Evolutionary conservation across 2,888 invertebrate species (phyloP), one percentile per base, ranked within the genome.

Genomic region (Drosophila buzzatii): DNA sequence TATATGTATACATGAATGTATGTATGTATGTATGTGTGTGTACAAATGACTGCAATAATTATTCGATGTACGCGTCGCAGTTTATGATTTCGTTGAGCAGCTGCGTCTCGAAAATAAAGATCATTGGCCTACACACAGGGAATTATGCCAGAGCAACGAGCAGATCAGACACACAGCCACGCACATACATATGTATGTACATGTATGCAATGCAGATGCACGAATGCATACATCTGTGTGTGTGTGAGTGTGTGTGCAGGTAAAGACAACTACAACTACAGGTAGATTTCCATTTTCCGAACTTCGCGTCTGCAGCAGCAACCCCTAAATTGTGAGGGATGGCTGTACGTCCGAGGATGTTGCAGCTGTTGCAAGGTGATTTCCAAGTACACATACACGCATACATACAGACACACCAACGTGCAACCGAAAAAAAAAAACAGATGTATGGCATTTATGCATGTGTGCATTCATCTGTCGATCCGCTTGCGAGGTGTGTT

Each of bases 301-400:
- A 58, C 65, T 65, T 57, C 58, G 59, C 72, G 60, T 76, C 68
- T 76, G 60, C 79, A 79, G 58, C 77, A 77, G 74, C 77, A 77
- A 74, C 77, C 77, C 79, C 60, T 75, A 78, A 79, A 62, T 67
- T 64, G 77, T 79, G 71, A 78, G 79, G 77, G 79, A 71, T 79
- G 79, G 71, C 79, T 79, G 77, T 79, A 78, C 79, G 47, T 68
- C 63, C 67, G 62, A 64, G 71, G 77, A 67, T 74, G 73, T 83
- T 79, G 85, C 87, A 90, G 90, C 91, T 90, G 90, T 81, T 85
- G 89, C 89, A 90, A 90, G 90, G 91, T 90, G 90, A 89, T 88
- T 84, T 81, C 84, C 79, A 65, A 64, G 69, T 71, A 67, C 49
- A 27, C 64, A 69, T 20, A 67, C 67, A 63, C 44, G 20, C 63